Evolutionary conservation across 2,113 vertebrate species (phyloP).

Genomic region (Murina feae): DNA sequence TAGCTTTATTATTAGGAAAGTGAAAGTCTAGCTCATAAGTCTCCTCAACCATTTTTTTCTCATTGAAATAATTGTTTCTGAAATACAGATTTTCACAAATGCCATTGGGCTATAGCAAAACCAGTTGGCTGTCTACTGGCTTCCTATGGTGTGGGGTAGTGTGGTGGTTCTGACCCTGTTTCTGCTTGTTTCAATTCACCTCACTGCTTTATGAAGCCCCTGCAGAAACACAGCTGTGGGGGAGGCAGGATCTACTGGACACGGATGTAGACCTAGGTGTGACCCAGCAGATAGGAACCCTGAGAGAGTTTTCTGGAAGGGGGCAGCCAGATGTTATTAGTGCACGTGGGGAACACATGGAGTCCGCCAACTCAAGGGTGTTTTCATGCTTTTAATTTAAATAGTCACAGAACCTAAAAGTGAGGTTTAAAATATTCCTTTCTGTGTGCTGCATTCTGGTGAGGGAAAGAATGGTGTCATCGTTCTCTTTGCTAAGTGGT

Average conservation of each 20-base stretch:
- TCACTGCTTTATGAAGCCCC: not conserved
- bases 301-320: not conserved
- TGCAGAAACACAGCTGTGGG: not conserved
- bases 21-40: not conserved
- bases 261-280: not conserved
- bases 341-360: not conserved
- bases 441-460: slow-evolving; percentile 16
- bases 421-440: slow-evolving; percentile 21
- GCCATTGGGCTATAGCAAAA: not conserved
- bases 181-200: not conserved
- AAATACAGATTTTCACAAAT: not conserved
- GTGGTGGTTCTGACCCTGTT: not conserved
- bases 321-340: not conserved
- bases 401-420: slow-evolving; percentile 30
- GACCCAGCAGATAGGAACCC: not conserved
- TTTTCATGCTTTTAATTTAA: slow-evolving; percentile 40
- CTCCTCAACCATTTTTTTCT: not conserved
- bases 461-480: slow-evolving; percentile 19
- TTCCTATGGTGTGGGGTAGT: not conserved
- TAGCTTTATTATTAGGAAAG: not conserved
- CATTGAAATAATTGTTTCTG: not conserved
- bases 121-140: no score
- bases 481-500: slow-evolving; percentile 20
- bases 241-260: not conserved
- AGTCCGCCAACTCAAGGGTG: not conserved